Evolutionary conservation across 2,113 vertebrate genomes (phyloP).

Genomic region (Charina bottae): DNA sequence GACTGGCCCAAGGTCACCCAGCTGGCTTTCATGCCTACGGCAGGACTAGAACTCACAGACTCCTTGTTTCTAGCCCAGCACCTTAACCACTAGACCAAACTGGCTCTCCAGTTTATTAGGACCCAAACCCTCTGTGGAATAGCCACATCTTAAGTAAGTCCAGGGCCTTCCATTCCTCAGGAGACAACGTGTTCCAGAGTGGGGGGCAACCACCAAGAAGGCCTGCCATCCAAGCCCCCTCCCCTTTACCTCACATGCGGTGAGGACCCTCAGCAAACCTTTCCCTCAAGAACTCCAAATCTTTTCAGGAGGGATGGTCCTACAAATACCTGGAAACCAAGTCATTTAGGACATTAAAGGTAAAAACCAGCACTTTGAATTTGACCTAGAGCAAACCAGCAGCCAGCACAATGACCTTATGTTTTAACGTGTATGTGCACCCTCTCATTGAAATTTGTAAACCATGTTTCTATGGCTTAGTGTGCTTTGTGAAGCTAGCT

Average conservation of each 20-base stretch:
- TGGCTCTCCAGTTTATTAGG: too few relatives aligned
- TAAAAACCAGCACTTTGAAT: neutral
- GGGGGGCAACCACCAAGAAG: neutral
- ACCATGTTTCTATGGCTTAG: neutral
- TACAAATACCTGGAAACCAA: neutral
- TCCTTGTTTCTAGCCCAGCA: too few relatives aligned
- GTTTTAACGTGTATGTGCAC: neutral
- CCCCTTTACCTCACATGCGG: neutral
- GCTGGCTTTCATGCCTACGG: too few relatives aligned
- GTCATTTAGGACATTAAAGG: neutral
- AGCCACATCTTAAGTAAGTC: neutral
- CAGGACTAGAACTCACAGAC: too few relatives aligned
- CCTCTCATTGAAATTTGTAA: neutral
- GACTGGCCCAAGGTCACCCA: too few relatives aligned
- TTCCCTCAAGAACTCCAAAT: neutral
- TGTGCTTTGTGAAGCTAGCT: neutral
- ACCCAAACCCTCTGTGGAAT: neutral
- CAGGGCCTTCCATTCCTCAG: neutral
- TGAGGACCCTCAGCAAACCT: neutral
- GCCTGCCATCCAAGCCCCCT: neutral
- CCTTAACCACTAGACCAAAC: too few relatives aligned
- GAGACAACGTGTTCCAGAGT: neutral
- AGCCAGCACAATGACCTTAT: neutral
- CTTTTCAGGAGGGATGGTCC: neutral
- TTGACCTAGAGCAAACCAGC: neutral